Conservation (phyloP, 2,797 vertebrate genomes). For the Micrastur ruficollis region DNA sequence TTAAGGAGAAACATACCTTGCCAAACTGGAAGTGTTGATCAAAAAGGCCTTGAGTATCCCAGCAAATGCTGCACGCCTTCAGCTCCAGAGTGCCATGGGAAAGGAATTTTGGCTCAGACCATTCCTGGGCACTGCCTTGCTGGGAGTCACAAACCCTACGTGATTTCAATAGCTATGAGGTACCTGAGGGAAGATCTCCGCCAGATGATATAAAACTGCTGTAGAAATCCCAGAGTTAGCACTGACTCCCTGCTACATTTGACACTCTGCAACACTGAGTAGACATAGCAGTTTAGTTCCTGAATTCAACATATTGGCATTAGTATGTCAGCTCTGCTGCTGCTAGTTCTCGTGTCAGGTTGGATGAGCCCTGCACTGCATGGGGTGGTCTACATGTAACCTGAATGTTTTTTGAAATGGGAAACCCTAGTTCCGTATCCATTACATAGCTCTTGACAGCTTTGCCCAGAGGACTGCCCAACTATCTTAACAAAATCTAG, state of each 20-base stretch:
- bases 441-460: background rate
- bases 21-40: background rate
- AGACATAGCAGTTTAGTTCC: background rate
- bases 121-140: background rate
- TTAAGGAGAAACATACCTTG: background rate
- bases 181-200: background rate
- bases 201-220: background rate
- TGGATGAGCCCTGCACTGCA: background rate
- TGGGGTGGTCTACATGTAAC: background rate
- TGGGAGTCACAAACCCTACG: background rate
- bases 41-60: background rate
- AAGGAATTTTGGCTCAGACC: background rate
- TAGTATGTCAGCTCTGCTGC: background rate
- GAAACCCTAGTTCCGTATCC: background rate
- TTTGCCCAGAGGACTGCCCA: background rate
- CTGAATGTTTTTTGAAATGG: background rate
- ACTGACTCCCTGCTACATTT: background rate
- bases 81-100: background rate
- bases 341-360: background rate
- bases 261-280: background rate
- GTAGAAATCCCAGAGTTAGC: background rate
- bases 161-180: background rate
- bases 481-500: background rate
- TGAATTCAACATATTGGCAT: background rate
- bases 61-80: background rate